phyloP scores from a whole-genome alignment of 2,797 vertebrate species.

The Rachycentron canadum region DNA sequence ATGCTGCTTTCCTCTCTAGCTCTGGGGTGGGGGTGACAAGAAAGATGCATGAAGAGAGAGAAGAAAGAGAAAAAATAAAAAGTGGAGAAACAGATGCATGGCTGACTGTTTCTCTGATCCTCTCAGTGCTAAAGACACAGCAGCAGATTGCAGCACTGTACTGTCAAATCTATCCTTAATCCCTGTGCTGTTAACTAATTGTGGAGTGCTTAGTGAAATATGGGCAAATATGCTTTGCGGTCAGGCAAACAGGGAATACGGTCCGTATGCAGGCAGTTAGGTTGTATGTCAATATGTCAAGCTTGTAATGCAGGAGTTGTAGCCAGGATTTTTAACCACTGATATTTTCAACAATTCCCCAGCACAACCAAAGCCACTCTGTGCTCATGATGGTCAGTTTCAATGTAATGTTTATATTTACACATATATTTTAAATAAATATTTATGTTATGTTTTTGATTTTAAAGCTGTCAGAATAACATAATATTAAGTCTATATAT shows the following conservation, averaged over 20 bases:
- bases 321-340: conserved; percentile 11
- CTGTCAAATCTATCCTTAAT: conserved; percentile 84
- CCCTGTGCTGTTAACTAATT: conserved; percentile 83
- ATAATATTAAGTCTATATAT: too few species aligned
- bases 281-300: conserved; percentile 44
- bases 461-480: too few species aligned
- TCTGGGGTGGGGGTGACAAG: conserved; percentile 72
- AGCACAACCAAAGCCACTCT: not conserved
- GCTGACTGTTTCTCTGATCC: conserved; percentile 73
- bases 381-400: too few species aligned
- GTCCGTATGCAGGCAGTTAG: conserved; percentile 53
- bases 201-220: conserved; percentile 78
- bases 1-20: conserved; percentile 78
- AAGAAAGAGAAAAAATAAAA: conserved; percentile 53
- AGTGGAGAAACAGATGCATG: conserved; percentile 75
- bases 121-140: conserved; percentile 73
- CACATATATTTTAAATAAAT: too few species aligned
- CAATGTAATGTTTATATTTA: too few species aligned
- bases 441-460: too few species aligned
- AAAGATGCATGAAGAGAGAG: conserved; percentile 77
- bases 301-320: conserved; percentile 12
- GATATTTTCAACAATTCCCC: not conserved
- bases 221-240: conserved; percentile 73
- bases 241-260: conserved; percentile 55
- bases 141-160: conserved; percentile 80